phyloP scores from a whole-genome alignment of 1,140 invertebrate genomes.

The Drosophila tsacasi region DNA sequence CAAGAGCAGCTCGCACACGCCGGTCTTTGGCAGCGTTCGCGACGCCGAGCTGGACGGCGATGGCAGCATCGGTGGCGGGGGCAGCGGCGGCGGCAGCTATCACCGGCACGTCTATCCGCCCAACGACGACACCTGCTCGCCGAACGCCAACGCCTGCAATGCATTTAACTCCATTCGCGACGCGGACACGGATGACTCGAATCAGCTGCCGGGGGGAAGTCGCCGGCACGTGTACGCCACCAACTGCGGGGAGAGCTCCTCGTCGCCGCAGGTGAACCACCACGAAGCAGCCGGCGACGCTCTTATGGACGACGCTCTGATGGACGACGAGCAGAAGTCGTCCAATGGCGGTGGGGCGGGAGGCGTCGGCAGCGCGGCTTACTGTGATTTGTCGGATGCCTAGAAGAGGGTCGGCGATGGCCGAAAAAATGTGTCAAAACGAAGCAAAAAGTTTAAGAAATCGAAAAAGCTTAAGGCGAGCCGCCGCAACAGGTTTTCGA shows the following conservation, averaged over 20 bases:
- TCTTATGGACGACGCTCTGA: slow-evolving; percentile 57
- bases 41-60: slow-evolving; percentile 80
- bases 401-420: slow-evolving; percentile 37
- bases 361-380: slow-evolving; percentile 34
- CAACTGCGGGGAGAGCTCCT: slow-evolving; percentile 81
- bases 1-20: slow-evolving; percentile 82
- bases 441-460: slow-evolving; percentile 24
- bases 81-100: slow-evolving; percentile 72
- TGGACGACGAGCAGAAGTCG: slow-evolving; percentile 74
- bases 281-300: slow-evolving; percentile 64
- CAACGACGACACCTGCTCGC: slow-evolving; percentile 81
- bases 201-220: slow-evolving; percentile 66
- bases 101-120: slow-evolving; percentile 82
- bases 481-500: slow-evolving; percentile 16
- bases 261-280: slow-evolving; percentile 80
- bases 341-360: slow-evolving; percentile 33
- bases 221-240: slow-evolving; percentile 81
- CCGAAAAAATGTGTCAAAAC: slow-evolving; percentile 65
- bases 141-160: slow-evolving; percentile 77
- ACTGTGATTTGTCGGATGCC: slow-evolving; percentile 81
- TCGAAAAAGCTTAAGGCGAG: slow-evolving; percentile 15
- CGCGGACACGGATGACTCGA: slow-evolving; percentile 81
- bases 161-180: slow-evolving; percentile 84
- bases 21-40: slow-evolving; percentile 81
- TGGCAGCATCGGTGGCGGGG: slow-evolving; percentile 67